These are phyloP conservation scores for Galeopsomyia nigrocyanea DNA, from an alignment of 2,888 invertebrate genomes.

Conservation along the genomic window DNA sequence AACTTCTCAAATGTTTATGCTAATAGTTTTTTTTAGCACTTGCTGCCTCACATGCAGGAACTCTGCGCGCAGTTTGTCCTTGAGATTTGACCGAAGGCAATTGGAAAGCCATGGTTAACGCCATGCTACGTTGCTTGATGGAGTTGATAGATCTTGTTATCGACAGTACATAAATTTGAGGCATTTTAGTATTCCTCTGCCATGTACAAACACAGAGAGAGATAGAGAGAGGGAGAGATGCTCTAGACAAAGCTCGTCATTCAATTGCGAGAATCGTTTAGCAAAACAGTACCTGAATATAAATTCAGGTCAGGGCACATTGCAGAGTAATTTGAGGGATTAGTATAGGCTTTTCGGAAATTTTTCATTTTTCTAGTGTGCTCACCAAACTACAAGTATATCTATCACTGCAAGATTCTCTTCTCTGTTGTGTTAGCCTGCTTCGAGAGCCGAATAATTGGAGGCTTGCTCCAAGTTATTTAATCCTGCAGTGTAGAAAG, in stretches of 20 bases:
- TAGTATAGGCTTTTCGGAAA: not conserved
- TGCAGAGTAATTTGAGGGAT: not conserved
- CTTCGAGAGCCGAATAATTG: no score
- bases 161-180: constrained; percentile 49
- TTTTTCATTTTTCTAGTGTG: not conserved
- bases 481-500: no score
- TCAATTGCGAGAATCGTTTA: not conserved
- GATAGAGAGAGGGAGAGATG: no score
- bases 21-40: constrained; percentile 55
- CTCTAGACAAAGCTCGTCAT: constrained; percentile 3
- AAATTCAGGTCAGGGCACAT: constrained; percentile 24
- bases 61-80: constrained; percentile 42
- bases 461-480: no score
- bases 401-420: no score
- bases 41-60: constrained; percentile 24
- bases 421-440: no score
- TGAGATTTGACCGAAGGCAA: constrained; percentile 45
- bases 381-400: no score
- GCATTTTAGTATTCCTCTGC: not conserved
- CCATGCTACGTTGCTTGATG: constrained; percentile 57
- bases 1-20: constrained; percentile 45
- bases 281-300: not conserved
- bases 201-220: not conserved
- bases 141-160: constrained; percentile 67
- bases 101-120: constrained; percentile 43